These are phyloP conservation scores for Maccullochella peelii DNA, from an alignment of 2,113 vertebrate species.

Conservation along the genomic window DNA sequence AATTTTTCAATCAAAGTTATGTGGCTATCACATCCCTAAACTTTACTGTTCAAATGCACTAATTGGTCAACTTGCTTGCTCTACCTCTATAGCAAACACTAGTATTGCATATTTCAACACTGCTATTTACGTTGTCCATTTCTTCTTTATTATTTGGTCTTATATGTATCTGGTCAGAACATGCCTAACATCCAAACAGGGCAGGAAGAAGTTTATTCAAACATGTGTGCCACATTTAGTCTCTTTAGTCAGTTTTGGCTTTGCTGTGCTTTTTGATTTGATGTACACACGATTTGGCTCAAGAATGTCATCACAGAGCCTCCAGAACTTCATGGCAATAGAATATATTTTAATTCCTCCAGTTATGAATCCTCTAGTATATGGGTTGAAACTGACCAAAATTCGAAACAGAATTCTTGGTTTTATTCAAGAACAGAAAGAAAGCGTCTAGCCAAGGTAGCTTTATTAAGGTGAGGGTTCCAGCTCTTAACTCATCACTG, in stretches of 20 bases:
- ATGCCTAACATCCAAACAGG: neutral
- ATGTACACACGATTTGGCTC: conserved; percentile 15
- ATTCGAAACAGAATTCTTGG: conserved; percentile 11
- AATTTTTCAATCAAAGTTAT: conserved; percentile 3
- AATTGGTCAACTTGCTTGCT: conserved; percentile 5
- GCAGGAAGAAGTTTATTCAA: conserved; percentile 21
- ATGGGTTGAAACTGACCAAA: conserved; percentile 4
- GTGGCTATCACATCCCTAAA: conserved; percentile 21
- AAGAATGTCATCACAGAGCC: neutral
- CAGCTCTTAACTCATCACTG: neutral
- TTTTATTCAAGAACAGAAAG: neutral
- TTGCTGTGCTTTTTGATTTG: neutral
- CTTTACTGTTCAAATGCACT: conserved; percentile 5
- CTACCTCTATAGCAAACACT: neutral
- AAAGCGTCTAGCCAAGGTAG: neutral
- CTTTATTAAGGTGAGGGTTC: neutral
- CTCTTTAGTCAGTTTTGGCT: neutral
- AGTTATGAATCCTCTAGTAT: conserved; percentile 12
- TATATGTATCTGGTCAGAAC: conserved; percentile 17
- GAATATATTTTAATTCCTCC: conserved; percentile 25
- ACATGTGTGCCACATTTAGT: conserved; percentile 45
- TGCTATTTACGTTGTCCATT: neutral
- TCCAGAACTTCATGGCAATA: conserved; percentile 21
- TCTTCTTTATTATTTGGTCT: neutral
- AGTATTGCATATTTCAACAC: neutral